Conservation (phyloP, 2,888 invertebrate genomes). For the Drosophila aldrichi region DNA sequence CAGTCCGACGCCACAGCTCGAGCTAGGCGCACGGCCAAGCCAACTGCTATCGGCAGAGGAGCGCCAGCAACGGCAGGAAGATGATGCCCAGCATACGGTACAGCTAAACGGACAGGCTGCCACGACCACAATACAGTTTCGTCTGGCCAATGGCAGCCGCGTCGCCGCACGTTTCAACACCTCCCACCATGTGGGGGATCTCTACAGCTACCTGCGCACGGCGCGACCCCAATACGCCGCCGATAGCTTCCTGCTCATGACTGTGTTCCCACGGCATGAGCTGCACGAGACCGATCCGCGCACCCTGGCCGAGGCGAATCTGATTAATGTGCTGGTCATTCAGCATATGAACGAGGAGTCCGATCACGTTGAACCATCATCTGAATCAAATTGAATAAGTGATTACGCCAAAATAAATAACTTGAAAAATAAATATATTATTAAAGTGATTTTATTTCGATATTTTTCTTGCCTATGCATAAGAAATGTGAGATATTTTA, state of each 20-base stretch:
- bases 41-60: slow-evolving; percentile 6
- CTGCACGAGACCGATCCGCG: slow-evolving; percentile 54
- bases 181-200: slow-evolving; percentile 58
- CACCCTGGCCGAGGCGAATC: slow-evolving; percentile 54
- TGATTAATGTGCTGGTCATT: slow-evolving; percentile 66
- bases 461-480: background rate
- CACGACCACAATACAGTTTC: slow-evolving; percentile 61
- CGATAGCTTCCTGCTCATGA: slow-evolving; percentile 51
- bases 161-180: slow-evolving; percentile 59
- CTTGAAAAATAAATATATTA: no score
- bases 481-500: no score
- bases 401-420: background rate
- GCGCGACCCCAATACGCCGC: slow-evolving; percentile 52
- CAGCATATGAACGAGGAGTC: slow-evolving; percentile 57
- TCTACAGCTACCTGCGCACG: slow-evolving; percentile 62
- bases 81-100: slow-evolving; percentile 18
- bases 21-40: background rate
- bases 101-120: slow-evolving; percentile 34
- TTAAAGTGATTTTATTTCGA: background rate
- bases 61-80: slow-evolving; percentile 15
- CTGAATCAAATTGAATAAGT: background rate
- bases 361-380: background rate
- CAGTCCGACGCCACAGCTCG: slow-evolving; percentile 2
- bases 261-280: slow-evolving; percentile 55
- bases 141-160: slow-evolving; percentile 64